Evolutionary conservation across 2,888 invertebrate genomes (phyloP).

Genomic region (Idaea aversata): DNA sequence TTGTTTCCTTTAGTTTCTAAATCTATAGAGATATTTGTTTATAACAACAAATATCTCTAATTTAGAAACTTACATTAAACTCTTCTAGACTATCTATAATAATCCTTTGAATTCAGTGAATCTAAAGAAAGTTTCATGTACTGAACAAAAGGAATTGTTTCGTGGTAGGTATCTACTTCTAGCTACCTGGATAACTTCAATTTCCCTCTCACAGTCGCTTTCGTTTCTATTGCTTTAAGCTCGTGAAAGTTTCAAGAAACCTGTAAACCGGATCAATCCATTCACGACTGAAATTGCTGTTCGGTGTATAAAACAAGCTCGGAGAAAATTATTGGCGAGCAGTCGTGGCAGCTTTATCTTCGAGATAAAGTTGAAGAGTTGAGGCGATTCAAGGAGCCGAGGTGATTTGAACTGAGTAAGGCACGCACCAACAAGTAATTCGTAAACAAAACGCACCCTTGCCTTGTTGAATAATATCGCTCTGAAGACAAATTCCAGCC

Average conservation of each 20-base stretch:
- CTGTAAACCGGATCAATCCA: conserved; percentile 58
- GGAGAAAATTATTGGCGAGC: conserved; percentile 63
- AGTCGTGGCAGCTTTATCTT: conserved; percentile 57
- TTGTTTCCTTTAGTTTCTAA: no score
- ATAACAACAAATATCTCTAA: no score
- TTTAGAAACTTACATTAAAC: no score
- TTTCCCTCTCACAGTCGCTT: conserved; percentile 23
- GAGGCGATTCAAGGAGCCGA: conserved; percentile 37
- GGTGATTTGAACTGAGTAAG: conserved; percentile 50
- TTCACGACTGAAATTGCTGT: conserved; percentile 56
- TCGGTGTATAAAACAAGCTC: conserved; percentile 59
- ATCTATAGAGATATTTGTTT: no score
- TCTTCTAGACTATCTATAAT: neutral
- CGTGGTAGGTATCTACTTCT: conserved; percentile 13
- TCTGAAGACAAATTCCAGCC: conserved; percentile 50
- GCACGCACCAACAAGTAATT: conserved; percentile 70
- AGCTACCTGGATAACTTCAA: conserved; percentile 29
- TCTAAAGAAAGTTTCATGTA: no score
- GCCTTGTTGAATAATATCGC: conserved; percentile 63
- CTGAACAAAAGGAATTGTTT: neutral
- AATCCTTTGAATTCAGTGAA: no score
- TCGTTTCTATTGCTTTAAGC: conserved; percentile 21
- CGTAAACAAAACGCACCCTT: conserved; percentile 75
- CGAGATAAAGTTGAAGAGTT: conserved; percentile 23
- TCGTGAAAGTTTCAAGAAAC: conserved; percentile 31